These are phyloP conservation scores for Eufriesea mexicana DNA, from an alignment of 1,140 invertebrate species.

Conservation along the genomic window DNA sequence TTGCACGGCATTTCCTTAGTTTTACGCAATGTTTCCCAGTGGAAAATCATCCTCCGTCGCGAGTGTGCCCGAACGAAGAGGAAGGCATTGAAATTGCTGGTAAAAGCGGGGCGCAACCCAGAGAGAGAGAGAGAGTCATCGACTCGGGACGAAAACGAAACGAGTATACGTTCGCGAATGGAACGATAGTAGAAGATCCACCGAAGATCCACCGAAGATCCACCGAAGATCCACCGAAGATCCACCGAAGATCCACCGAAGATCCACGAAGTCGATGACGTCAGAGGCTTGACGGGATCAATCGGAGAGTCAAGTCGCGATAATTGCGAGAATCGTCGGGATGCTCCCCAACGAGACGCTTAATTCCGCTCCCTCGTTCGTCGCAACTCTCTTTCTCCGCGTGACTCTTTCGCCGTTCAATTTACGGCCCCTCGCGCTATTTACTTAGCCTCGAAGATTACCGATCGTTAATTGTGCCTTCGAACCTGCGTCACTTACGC, in stretches of 20 bases:
- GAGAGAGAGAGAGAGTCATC: too few relatives aligned
- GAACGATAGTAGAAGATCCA: conserved; percentile 21
- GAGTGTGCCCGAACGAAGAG: not conserved
- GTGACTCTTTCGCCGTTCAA: conserved; percentile 30
- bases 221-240: conserved; percentile 39
- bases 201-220: too few relatives aligned
- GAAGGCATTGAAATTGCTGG: not conserved
- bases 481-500: too few relatives aligned
- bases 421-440: conserved; percentile 32
- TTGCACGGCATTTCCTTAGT: too few relatives aligned
- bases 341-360: conserved; percentile 71
- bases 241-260: conserved; percentile 15
- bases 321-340: conserved; percentile 80
- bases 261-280: conserved; percentile 68
- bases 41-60: not conserved
- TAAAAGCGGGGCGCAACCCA: not conserved
- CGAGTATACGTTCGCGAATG: not conserved
- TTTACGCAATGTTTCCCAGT: too few relatives aligned
- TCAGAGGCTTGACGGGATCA: conserved; percentile 76
- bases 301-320: conserved; percentile 80
- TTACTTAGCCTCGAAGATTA: conserved; percentile 27
- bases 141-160: too few relatives aligned
- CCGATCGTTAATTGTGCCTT: conserved; percentile 17
- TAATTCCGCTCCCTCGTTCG: conserved; percentile 52
- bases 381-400: conserved; percentile 22